These are phyloP conservation scores for Anthonomus grandis DNA, from an alignment of 1,140 invertebrate species.

Conservation along the genomic window DNA sequence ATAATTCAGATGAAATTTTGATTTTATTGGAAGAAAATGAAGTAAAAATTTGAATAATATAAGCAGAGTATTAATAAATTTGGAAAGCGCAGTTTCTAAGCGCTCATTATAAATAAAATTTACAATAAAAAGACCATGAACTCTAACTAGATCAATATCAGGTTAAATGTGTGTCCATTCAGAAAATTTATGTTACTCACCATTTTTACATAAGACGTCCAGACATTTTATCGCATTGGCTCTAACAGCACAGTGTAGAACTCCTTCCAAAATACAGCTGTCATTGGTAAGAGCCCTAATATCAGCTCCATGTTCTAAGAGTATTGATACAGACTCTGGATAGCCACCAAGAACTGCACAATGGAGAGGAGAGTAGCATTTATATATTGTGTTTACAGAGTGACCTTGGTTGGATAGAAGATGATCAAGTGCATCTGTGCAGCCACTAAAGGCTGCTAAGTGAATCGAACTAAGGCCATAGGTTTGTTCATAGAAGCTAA, in stretches of 20 bases:
- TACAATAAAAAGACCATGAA: not conserved
- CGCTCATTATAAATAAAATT: no score
- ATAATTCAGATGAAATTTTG: no score
- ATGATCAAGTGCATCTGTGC: slow-evolving; percentile 62
- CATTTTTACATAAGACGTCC: slow-evolving; percentile 63
- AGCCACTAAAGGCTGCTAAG: slow-evolving; percentile 70
- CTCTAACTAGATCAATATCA: not conserved
- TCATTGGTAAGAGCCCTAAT: slow-evolving; percentile 50
- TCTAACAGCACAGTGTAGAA: slow-evolving; percentile 71
- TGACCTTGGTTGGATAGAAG: slow-evolving; percentile 60
- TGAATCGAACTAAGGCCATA: slow-evolving; percentile 67
- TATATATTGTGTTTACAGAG: slow-evolving; percentile 62
- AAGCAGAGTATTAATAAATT: no score
- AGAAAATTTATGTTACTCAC: slow-evolving; percentile 40
- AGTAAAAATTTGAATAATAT: no score
- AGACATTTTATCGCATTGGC: slow-evolving; percentile 70
- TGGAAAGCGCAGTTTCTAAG: no score
- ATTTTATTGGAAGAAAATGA: no score
- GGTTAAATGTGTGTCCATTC: not conserved
- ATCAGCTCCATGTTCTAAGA: slow-evolving; percentile 63
- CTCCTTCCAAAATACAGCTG: slow-evolving; percentile 65
- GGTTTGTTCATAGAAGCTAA: slow-evolving; percentile 60
- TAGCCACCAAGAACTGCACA: slow-evolving; percentile 77
- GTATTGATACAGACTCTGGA: slow-evolving; percentile 63
- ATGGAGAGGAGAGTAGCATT: slow-evolving; percentile 71